These are phyloP conservation scores for Parapsyche elsis DNA, from an alignment of 1,140 invertebrate genomes.

Conservation along the genomic window DNA sequence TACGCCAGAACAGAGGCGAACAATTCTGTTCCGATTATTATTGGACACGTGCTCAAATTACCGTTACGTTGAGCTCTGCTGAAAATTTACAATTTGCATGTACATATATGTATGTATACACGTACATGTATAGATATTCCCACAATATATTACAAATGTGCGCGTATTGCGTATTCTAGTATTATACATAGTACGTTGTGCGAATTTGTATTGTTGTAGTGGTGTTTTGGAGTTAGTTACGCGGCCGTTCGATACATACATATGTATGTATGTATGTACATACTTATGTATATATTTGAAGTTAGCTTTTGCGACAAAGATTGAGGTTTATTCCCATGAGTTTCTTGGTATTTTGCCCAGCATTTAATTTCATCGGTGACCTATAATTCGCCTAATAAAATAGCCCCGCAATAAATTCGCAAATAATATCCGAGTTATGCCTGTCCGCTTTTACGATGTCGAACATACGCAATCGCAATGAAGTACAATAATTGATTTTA, in stretches of 20 bases:
- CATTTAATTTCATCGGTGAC: no score
- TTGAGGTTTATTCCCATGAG: no score
- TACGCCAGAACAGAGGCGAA: background rate
- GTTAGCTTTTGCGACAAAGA: no score
- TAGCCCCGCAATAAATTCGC: no score
- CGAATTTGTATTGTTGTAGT: background rate
- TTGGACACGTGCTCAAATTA: conserved; percentile 8
- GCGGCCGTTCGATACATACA: background rate
- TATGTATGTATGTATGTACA: background rate
- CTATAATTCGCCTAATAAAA: no score
- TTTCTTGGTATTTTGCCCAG: no score
- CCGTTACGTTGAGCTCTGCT: background rate
- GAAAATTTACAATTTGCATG: background rate
- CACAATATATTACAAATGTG: background rate
- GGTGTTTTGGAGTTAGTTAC: background rate
- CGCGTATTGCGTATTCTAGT: background rate
- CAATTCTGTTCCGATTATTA: background rate
- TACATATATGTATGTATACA: background rate
- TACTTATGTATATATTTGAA: background rate
- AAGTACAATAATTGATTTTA: no score
- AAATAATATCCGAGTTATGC: no score
- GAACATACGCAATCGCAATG: no score
- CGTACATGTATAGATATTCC: background rate
- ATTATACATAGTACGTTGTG: background rate
- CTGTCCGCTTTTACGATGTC: no score